These are phyloP conservation scores for Sterna hirundo DNA, from an alignment of 2,113 vertebrate species.

Conservation along the genomic window DNA sequence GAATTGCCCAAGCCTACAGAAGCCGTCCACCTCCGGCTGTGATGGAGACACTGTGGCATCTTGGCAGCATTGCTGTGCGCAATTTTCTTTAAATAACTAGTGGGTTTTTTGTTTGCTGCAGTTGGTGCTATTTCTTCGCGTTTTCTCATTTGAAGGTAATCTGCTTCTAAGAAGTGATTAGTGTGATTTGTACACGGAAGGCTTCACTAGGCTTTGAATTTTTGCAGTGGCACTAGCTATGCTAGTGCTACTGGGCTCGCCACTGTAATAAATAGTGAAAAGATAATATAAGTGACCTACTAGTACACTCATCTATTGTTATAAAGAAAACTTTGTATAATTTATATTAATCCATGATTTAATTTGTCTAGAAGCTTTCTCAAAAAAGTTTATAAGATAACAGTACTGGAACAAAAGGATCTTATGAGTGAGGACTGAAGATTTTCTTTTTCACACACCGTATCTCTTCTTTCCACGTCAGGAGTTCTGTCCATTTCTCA, in stretches of 20 bases:
- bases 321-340: background rate
- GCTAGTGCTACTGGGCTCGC: background rate
- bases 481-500: background rate
- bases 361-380: background rate
- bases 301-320: background rate
- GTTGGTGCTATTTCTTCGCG: conserved; percentile 43
- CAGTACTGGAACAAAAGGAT: background rate
- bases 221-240: background rate
- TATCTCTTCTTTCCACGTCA: background rate
- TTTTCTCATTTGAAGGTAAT: conserved; percentile 60
- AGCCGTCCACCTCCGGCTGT: conserved; percentile 33
- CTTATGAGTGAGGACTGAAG: background rate
- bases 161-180: conserved; percentile 51
- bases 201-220: conserved; percentile 1
- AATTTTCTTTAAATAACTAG: conserved; percentile 55
- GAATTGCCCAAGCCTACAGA: background rate
- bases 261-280: background rate
- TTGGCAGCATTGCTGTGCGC: conserved; percentile 12
- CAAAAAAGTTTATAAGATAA: background rate
- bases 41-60: conserved; percentile 36
- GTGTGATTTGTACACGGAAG: background rate
- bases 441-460: background rate
- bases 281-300: background rate
- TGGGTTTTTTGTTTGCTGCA: conserved; percentile 47
- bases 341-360: background rate